Evolutionary conservation across 2,797 vertebrate genomes (phyloP), one percentile per base, ranked within the genome.

Genomic region (Margarornis squamiger): DNA sequence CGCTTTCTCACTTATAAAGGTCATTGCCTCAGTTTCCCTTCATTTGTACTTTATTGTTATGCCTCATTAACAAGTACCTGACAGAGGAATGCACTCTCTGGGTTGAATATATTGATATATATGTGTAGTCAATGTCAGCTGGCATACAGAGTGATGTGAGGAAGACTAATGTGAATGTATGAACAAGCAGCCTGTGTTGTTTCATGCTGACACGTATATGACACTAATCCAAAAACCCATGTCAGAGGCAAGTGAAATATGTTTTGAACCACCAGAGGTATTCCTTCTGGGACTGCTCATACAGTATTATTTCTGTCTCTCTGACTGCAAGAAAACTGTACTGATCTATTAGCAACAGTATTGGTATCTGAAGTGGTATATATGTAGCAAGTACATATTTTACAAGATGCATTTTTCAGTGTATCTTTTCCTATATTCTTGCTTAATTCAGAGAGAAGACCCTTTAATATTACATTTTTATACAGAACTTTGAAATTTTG

Each of bases 221-320:
- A 98, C 95, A 86, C 81, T 98, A 97, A 97, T 97, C 88, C 30
- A 49, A 92, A 96, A 97, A 93, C 92, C 88, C 62, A 29, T 91
- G 96, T 93, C 93, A 93, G 92, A 90, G 89, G 95, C 95, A 94
- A 94, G 46, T 51, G 80, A 97, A 97, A 95, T 96, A 93, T 58
- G 70, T 95, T 97, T 95, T 96, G 94, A 94, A 96, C 75, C 93
- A 93, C 90, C 86, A 75, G 95, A 95, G 72, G 70, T 74, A 86
- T 96, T 96, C 87, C 94, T 97, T 97, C 82, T 93, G 92, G 93
- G 95, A 95, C 72, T 90, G 67, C 67, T 95, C 70, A 72, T 87
- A 91, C 5, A 9, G 79, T 77, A 85, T 93, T 86, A 97, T 96
- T 97, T 97, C 95, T 96, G 91, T 92, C 83, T 96, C 88, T 88